A percentile compares a stretch with the other conserved stretches of the same genome.
Evolutionary conservation across 2,888 invertebrate genomes (phyloP).

Genomic region (Mythimna pallens): DNA sequence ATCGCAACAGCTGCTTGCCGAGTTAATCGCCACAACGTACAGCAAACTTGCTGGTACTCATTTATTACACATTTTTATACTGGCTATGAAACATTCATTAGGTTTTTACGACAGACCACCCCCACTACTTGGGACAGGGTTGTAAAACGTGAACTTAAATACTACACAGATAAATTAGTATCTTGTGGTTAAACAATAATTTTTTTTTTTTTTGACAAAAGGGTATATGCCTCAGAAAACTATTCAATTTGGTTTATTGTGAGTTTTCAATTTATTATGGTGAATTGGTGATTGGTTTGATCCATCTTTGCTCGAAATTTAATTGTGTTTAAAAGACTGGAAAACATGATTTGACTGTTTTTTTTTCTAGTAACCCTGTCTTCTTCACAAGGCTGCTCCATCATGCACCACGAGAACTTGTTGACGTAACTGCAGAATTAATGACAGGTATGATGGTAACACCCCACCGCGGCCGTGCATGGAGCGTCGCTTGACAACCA

Average conservation of each 20-base stretch:
- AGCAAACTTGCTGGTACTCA: conserved; percentile 39
- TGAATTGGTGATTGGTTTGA: background rate
- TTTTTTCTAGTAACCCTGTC: background rate
- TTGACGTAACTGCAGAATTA: conserved; percentile 56
- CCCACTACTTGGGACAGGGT: conserved; percentile 31
- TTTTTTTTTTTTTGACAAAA: too few relatives aligned
- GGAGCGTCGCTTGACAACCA: conserved; percentile 37
- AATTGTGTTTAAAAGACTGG: background rate
- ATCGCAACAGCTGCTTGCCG: conserved; percentile 19
- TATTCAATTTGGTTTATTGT: background rate
- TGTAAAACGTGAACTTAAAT: conserved; percentile 5
- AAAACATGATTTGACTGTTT: background rate
- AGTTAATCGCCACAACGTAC: conserved; percentile 13
- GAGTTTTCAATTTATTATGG: background rate
- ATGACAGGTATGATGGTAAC: conserved; percentile 56
- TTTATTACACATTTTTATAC: conserved; percentile 61
- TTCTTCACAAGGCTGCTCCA: background rate
- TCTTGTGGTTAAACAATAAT: too few relatives aligned
- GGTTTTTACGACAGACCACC: conserved; percentile 63
- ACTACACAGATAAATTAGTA: background rate
- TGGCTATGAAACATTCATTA: conserved; percentile 68
- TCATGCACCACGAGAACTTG: conserved; percentile 39
- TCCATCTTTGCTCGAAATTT: background rate
- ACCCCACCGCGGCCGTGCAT: background rate
- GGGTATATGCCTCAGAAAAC: background rate